Percentiles rank a stretch among this genome's conserved stretches.
Conservation (phyloP, 64 coral and sea anemone species). For the Exaiptasia diaphana region DNA sequence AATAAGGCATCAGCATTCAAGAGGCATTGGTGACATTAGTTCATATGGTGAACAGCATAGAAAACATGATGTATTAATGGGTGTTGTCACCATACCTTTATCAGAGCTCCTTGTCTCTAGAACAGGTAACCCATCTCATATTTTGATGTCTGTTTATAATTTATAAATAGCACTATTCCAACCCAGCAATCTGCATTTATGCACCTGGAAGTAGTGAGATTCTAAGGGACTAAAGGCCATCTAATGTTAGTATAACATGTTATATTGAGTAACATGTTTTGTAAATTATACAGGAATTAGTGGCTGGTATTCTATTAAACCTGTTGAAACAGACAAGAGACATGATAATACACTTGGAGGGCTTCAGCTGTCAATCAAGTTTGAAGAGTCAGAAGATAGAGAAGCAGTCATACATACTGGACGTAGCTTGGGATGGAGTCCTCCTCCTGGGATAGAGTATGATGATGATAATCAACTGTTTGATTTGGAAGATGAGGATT, state of each 20-base stretch:
- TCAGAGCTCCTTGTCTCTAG: conserved; percentile 58
- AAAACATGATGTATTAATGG: conserved; percentile 56
- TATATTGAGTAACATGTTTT: too few relatives aligned
- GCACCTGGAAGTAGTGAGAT: too few relatives aligned
- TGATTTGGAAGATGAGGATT: not conserved
- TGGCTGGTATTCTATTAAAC: conserved; percentile 53
- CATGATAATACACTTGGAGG: conserved; percentile 52
- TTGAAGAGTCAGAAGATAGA: conserved; percentile 62
- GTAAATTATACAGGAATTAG: conserved; percentile 57
- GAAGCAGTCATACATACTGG: conserved; percentile 63
- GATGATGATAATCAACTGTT: conserved; percentile 43
- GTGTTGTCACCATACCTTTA: conserved; percentile 69
- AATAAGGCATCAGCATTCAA: conserved; percentile 86
- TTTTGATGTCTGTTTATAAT: not conserved
- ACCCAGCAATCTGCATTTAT: not conserved
- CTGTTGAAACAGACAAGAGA: not conserved
- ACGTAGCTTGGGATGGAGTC: conserved; percentile 79
- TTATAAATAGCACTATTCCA: not conserved
- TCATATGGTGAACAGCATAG: not conserved
- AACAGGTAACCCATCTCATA: conserved; percentile 65
- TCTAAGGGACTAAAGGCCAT: too few relatives aligned
- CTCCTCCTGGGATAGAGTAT: conserved; percentile 51
- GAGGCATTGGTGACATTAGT: conserved; percentile 22
- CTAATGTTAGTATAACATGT: too few relatives aligned
- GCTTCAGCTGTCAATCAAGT: conserved; percentile 69